A percentile compares a stretch with the other conserved stretches of the same genome.
Conservation (phyloP, 1,140 invertebrate genomes). For the Limonius californicus region DNA sequence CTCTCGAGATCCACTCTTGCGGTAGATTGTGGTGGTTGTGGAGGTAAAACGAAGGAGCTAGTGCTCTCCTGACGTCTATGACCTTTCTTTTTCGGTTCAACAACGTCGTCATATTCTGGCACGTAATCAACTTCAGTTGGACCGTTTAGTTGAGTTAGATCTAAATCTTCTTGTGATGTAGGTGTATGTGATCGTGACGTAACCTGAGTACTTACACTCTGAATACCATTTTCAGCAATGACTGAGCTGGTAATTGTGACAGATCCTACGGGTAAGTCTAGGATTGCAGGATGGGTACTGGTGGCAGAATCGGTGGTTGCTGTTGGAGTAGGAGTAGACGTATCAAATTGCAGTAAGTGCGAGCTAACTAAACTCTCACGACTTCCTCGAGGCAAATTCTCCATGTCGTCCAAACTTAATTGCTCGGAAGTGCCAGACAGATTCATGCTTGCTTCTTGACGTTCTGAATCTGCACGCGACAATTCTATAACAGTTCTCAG, state of each 20-base stretch:
- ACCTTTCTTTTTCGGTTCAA: constrained; percentile 50
- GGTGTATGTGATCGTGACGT: constrained; percentile 49
- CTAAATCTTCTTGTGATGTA: constrained; percentile 44
- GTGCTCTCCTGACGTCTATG: constrained; percentile 57
- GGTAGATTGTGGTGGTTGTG: background rate
- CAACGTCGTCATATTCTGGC: constrained; percentile 2
- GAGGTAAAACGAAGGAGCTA: constrained; percentile 32
- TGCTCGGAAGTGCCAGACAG: constrained; percentile 52
- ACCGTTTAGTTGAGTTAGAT: constrained; percentile 57
- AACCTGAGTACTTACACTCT: constrained; percentile 54
- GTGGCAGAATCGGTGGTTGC: constrained; percentile 42
- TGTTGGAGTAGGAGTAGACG: constrained; percentile 23
- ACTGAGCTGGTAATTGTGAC: constrained; percentile 55
- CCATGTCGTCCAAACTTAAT: constrained; percentile 46
- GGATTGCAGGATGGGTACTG: constrained; percentile 34
- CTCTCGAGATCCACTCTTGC: constrained; percentile 29
- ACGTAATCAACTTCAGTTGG: constrained; percentile 45
- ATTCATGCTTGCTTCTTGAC: constrained; percentile 43
- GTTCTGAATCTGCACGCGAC: constrained; percentile 46
- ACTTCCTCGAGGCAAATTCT: constrained; percentile 27
- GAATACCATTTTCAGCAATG: constrained; percentile 49
- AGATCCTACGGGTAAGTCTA: constrained; percentile 45
- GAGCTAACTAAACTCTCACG: constrained; percentile 32
- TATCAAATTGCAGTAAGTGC: constrained; percentile 25
- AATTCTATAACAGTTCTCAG: constrained; percentile 55